These are phyloP conservation scores for Oryctolagus cuniculus DNA, from an alignment of 2,113 vertebrate genomes.

Conservation along the genomic window mOryCun1.1 NC_091448.1:9101501-9102000, in stretches of 20 bases:
- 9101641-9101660: background rate
- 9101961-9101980: background rate
- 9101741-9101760: background rate
- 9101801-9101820: too few species aligned
- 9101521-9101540: background rate
- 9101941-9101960: background rate
- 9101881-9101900: background rate
- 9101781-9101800: background rate
- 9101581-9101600: background rate
- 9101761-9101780: background rate
- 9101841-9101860: background rate
- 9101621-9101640: background rate
- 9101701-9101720: background rate
- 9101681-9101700: background rate
- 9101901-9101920: background rate
- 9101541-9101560: too few species aligned
- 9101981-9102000: background rate
- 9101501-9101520: background rate
- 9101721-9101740: background rate
- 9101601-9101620: background rate
- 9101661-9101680: background rate
- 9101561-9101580: too few species aligned
- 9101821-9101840: background rate
- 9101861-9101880: background rate
- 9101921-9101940: background rate